These are phyloP conservation scores for Nyctibius bracteatus DNA, from an alignment of 2,113 vertebrate species.

Conservation along the genomic window DNA sequence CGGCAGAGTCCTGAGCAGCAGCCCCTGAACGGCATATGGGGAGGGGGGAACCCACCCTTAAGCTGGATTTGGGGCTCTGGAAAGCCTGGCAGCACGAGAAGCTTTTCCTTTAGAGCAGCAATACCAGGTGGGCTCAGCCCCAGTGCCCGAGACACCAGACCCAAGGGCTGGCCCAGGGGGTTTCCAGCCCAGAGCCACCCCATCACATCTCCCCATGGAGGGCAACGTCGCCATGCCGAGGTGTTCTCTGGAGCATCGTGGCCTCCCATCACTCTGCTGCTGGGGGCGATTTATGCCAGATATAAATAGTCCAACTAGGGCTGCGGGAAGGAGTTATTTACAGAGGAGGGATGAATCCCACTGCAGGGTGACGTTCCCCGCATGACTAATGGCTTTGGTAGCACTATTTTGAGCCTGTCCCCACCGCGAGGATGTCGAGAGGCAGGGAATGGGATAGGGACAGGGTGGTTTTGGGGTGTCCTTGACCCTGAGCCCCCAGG, in stretches of 20 bases:
- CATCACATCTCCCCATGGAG: accelerated
- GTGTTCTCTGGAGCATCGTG: accelerated
- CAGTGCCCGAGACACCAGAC: accelerated
- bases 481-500: not conserved
- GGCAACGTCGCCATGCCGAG: accelerated
- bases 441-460: not conserved
- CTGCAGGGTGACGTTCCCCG: not conserved
- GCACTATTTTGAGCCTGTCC: not conserved
- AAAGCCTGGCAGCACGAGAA: not conserved
- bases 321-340: not conserved
- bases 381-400: not conserved
- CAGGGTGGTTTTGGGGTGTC: not conserved
- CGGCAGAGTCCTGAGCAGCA: not conserved
- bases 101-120: not conserved
- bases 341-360: not conserved
- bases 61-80: not conserved
- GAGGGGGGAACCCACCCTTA: not conserved
- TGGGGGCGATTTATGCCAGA: not conserved
- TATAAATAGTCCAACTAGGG: not conserved
- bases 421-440: not conserved
- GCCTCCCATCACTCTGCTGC: not conserved
- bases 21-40: accelerated
- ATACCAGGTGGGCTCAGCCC: not conserved
- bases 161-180: not conserved
- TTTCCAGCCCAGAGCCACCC: not conserved